Evolutionary conservation across 2,113 vertebrate genomes (phyloP), one percentile per base, ranked within the genome.

Genomic region (Diphyllodes magnificus): DNA sequence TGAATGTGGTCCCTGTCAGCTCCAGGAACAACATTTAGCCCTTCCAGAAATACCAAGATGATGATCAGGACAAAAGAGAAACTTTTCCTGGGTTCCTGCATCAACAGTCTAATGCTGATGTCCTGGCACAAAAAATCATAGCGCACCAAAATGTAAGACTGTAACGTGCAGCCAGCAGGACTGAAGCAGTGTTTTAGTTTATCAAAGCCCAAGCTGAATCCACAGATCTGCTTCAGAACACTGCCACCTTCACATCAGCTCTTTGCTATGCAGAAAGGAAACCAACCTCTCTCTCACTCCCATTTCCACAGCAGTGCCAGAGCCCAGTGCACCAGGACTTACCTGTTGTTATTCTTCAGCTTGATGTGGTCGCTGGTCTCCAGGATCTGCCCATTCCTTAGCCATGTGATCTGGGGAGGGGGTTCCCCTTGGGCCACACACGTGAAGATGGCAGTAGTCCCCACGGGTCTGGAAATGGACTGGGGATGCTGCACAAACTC

Each of bases 261-360:
- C 71, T 76, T 56, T 61, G 63, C 54, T 57, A 31, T 3, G 14
- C 25, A 65, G 68, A 76, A 70, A 69, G 50, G 1, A 86, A 80
- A 39, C 11, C 60, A 83, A 10, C 24, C 12, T 22, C 50, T 86
- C 71, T 72, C 63, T 45, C 28, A 3, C 33, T 51, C 14, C 33
- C 30, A 30, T 27, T 80, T 35, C 44, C 3, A 3, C 8, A 42
- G 39, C 56, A 15, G 28, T 4, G 33, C 51, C 69, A 31, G 65
- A 8, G 2, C 51, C 51, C 59, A 9, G 82, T 1, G 1, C 69
- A 25, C 2, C 1, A 57, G 37, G 50, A 59, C 84, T 82, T 73
- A 99, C 99, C 99, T 99, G 98, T 99, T 99, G 97, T 99, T 99
- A 73, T 99, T 99, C 98, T 98, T 99, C 97, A 99, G 98, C 94